phyloP scores from a whole-genome alignment of 2,797 vertebrate genomes.

The Sebastes cheni region DNA sequence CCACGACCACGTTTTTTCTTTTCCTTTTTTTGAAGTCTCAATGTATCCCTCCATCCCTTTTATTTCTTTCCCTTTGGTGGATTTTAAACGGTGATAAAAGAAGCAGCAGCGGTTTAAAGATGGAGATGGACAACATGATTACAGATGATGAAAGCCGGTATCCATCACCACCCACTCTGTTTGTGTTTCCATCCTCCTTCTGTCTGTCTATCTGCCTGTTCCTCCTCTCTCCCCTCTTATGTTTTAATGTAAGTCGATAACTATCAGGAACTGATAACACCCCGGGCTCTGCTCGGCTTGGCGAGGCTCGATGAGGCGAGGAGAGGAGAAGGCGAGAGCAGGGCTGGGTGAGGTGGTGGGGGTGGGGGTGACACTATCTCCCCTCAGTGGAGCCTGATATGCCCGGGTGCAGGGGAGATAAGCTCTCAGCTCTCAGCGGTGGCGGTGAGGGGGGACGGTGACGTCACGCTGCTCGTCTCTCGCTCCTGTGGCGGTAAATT shows the following conservation, averaged over 20 bases:
- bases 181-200: conserved; percentile 58
- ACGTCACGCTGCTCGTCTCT: conserved; percentile 49
- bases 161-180: conserved; percentile 74
- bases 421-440: conserved; percentile 37
- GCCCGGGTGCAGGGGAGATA: conserved; percentile 63
- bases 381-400: conserved; percentile 62
- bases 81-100: conserved; percentile 67
- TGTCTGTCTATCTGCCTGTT: conserved; percentile 43
- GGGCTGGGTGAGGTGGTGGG: conserved; percentile 27
- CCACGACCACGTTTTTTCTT: background rate
- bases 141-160: conserved; percentile 72
- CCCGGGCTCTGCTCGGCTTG: conserved; percentile 42
- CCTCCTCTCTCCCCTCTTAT: conserved; percentile 56
- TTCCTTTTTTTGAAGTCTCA: conserved; percentile 34
- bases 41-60: conserved; percentile 30
- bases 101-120: conserved; percentile 59
- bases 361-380: conserved; percentile 61
- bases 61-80: conserved; percentile 53
- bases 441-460: conserved; percentile 18
- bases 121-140: conserved; percentile 76
- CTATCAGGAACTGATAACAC: conserved; percentile 74
- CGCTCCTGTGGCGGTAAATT: conserved; percentile 24
- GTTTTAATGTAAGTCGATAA: conserved; percentile 78
- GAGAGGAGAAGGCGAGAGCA: conserved; percentile 28
- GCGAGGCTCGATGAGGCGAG: conserved; percentile 58